phyloP scores from a whole-genome alignment of 1,140 invertebrate genomes.

The Geopemphigus sp. region DNA sequence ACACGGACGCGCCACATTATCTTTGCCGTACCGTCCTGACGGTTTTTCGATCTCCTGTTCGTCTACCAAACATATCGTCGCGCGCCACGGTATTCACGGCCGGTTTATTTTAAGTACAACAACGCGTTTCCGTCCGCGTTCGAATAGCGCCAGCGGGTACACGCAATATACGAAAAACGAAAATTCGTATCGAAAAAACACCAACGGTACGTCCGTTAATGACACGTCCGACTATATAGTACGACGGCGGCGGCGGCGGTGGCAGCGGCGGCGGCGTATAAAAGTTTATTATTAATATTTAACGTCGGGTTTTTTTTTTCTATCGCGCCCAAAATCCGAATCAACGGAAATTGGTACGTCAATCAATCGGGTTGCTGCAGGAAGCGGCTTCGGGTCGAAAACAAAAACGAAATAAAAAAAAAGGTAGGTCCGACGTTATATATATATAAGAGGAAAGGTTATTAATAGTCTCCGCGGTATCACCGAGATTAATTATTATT shows the following conservation, averaged over 20 bases:
- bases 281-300: conserved; percentile 46
- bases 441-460: conserved; percentile 26
- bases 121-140: not conserved
- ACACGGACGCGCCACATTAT: no score
- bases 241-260: not conserved
- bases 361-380: conserved; percentile 34
- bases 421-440: conserved; percentile 20
- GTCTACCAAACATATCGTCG: no score
- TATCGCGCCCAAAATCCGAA: conserved; percentile 34
- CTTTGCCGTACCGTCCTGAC: not conserved
- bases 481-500: conserved; percentile 46
- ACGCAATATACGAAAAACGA: no score
- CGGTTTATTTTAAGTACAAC: no score
- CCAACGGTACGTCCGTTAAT: conserved; percentile 31
- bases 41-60: not conserved
- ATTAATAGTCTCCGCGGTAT: conserved; percentile 42
- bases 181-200: not conserved
- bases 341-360: conserved; percentile 49
- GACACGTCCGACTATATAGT: conserved; percentile 24
- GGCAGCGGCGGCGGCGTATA: not conserved
- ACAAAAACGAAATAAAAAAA: conserved; percentile 20
- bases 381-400: conserved; percentile 46
- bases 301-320: not conserved
- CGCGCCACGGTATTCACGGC: no score
- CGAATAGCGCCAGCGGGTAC: no score